Conservation (phyloP, 2,113 vertebrate genomes). For the Zootoca vivipara region DNA sequence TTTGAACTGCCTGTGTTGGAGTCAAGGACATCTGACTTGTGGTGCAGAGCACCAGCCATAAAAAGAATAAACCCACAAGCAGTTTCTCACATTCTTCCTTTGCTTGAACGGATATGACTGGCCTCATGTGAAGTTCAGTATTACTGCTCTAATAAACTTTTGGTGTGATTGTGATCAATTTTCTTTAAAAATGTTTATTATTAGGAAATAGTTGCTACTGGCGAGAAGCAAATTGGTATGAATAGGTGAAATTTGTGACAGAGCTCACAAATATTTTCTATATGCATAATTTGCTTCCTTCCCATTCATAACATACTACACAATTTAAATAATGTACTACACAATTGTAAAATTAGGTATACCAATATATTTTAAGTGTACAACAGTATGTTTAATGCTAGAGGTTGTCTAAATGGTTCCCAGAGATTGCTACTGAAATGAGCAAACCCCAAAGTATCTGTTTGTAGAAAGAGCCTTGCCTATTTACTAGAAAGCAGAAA, state of each 20-base stretch:
- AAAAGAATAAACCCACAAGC: slow-evolving; percentile 38
- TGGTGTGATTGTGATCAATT: slow-evolving; percentile 57
- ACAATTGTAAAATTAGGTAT: background rate
- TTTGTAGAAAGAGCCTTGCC: background rate
- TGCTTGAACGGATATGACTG: slow-evolving; percentile 40
- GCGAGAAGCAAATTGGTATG: slow-evolving; percentile 37
- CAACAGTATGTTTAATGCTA: slow-evolving; percentile 22
- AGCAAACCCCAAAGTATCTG: slow-evolving; percentile 32
- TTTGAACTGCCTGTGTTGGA: slow-evolving; percentile 51
- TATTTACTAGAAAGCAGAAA: slow-evolving; percentile 32
- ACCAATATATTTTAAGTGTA: background rate
- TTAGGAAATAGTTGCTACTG: slow-evolving; percentile 38
- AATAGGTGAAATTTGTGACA: slow-evolving; percentile 17
- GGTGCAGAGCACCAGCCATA: slow-evolving; percentile 39
- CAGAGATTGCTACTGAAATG: slow-evolving; percentile 36
- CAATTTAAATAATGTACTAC: too few relatives aligned
- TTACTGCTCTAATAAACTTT: slow-evolving; percentile 51
- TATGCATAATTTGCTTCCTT: background rate
- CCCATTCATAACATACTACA: background rate
- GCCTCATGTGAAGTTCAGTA: slow-evolving; percentile 18
- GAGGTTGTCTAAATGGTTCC: slow-evolving; percentile 23
- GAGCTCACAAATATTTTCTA: slow-evolving; percentile 27
- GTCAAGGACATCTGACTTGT: slow-evolving; percentile 41
- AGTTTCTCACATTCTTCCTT: slow-evolving; percentile 52
- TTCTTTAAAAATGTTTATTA: slow-evolving; percentile 32